These are phyloP conservation scores for Agelastica alni DNA, from an alignment of 2,888 invertebrate genomes.

Conservation along the genomic window DNA sequence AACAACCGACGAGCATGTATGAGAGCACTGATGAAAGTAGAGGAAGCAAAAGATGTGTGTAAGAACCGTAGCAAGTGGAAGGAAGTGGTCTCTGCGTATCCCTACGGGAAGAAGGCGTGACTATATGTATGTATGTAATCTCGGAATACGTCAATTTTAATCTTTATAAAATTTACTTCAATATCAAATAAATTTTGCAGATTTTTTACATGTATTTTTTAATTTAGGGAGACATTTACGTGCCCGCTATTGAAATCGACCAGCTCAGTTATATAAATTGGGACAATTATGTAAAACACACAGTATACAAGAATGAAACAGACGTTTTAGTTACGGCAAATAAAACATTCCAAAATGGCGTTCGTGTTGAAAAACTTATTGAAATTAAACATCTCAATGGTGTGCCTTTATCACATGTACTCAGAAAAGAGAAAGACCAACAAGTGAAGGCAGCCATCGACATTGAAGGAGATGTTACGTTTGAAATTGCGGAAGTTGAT, in stretches of 20 bases:
- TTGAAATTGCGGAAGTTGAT: constrained; percentile 50
- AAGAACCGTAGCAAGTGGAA: too few relatives aligned
- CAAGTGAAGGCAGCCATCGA: constrained; percentile 45
- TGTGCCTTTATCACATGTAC: constrained; percentile 50
- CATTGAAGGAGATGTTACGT: constrained; percentile 48
- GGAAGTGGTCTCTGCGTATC: too few relatives aligned
- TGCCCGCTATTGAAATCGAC: constrained; percentile 46
- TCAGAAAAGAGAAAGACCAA: constrained; percentile 53
- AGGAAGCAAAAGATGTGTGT: too few relatives aligned
- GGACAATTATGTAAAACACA: constrained; percentile 51
- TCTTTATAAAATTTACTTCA: too few relatives aligned
- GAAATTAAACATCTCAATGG: constrained; percentile 54
- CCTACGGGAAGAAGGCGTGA: too few relatives aligned
- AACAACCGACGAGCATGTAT: too few relatives aligned
- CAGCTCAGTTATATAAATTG: constrained; percentile 53
- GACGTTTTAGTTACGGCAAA: constrained; percentile 42
- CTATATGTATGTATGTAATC: too few relatives aligned
- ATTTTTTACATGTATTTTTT: too few relatives aligned
- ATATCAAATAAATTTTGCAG: too few relatives aligned
- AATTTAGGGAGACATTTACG: constrained; percentile 45
- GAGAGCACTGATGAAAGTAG: too few relatives aligned
- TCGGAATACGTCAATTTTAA: too few relatives aligned
- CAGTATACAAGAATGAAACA: constrained; percentile 54
- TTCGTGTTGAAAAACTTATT: constrained; percentile 50
- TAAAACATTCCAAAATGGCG: constrained; percentile 49